These are phyloP conservation scores for Lepilemur septentrionalis DNA, from an alignment of 2,797 vertebrate genomes.

Conservation along the genomic window DNA sequence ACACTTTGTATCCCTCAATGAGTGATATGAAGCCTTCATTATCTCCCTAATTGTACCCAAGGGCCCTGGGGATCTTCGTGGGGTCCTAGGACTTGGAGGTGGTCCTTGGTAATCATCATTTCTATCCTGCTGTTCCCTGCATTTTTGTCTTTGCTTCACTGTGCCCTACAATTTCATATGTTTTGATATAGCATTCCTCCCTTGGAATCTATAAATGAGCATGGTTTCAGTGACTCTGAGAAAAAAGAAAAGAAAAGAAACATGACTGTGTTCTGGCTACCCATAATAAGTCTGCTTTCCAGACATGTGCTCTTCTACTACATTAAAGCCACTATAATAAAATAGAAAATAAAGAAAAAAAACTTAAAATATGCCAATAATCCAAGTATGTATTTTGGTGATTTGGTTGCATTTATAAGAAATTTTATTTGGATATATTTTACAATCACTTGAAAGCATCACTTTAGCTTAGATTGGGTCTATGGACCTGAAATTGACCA, in stretches of 20 bases:
- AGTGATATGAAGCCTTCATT: not conserved
- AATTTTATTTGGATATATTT: constrained; percentile 1
- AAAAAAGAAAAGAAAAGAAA: not conserved
- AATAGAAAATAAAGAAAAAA: not conserved
- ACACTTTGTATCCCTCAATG: not conserved
- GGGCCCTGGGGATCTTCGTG: not conserved
- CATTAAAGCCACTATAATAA: not conserved
- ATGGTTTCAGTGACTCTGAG: not conserved
- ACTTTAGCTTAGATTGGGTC: not conserved
- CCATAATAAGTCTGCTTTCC: not conserved
- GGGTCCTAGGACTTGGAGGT: not conserved
- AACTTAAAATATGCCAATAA: not conserved
- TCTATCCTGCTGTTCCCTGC: not conserved
- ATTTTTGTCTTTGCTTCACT: not conserved
- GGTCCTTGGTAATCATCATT: no score
- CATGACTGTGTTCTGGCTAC: not conserved
- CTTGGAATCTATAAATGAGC: not conserved
- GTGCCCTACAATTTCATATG: not conserved
- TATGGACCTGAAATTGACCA: not conserved
- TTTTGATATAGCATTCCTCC: not conserved
- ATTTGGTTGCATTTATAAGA: not conserved
- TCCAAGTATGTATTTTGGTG: not conserved
- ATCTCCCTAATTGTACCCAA: fast-evolving
- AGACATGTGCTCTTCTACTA: not conserved
- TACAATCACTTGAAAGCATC: not conserved